Conservation (phyloP, 1,140 invertebrate genomes). For the Hesperophylax magnus region DNA sequence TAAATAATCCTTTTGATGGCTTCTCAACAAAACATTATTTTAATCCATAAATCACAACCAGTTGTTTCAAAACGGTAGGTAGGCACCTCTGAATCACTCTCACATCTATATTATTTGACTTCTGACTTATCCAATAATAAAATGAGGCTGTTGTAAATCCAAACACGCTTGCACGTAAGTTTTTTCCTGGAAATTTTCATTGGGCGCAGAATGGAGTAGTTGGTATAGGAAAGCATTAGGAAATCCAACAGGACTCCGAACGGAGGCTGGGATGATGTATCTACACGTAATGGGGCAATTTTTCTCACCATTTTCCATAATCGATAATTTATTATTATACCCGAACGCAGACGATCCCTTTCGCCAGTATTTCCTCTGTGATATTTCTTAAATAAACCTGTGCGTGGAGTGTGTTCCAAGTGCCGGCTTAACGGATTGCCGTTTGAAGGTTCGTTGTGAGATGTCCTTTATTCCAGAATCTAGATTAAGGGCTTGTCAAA, state of each 20-base stretch:
- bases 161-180: conserved; percentile 54
- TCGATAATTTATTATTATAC: conserved; percentile 58
- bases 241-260: conserved; percentile 53
- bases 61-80: too few relatives aligned
- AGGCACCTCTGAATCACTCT: too few relatives aligned
- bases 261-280: conserved; percentile 56
- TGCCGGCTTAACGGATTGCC: conserved; percentile 19
- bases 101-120: neutral
- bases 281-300: conserved; percentile 58
- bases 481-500: conserved; percentile 4
- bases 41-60: too few relatives aligned
- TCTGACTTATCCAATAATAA: neutral
- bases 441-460: neutral
- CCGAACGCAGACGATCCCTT: conserved; percentile 34
- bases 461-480: conserved; percentile 1
- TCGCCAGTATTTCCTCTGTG: neutral
- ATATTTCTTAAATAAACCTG: conserved; percentile 41
- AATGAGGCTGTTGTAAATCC: conserved; percentile 52
- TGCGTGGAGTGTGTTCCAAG: conserved; percentile 36
- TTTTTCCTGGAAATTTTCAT: conserved; percentile 50
- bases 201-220: neutral
- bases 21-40: too few relatives aligned
- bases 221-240: conserved; percentile 51
- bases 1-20: too few relatives aligned
- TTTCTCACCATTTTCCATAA: conserved; percentile 59